Conservation (phyloP, 2,888 invertebrate species). For the Pelosia muscerda region DNA sequence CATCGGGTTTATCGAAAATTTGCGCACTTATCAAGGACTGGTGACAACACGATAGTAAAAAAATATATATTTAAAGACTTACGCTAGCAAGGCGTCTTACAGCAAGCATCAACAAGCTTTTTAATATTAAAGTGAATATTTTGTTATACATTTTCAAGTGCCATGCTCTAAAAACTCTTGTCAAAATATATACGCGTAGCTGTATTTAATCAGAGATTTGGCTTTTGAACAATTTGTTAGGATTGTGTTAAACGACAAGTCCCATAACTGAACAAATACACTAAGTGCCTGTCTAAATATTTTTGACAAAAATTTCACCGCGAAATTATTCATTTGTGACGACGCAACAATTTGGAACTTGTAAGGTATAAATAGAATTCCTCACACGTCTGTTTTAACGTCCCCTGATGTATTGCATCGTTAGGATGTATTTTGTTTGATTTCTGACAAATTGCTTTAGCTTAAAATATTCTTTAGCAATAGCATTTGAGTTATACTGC, state of each 20-base stretch:
- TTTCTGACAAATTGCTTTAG: background rate
- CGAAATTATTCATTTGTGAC: background rate
- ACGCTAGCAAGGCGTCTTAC: no score
- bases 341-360: background rate
- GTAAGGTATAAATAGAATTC: background rate
- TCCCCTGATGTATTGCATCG: background rate
- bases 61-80: no score
- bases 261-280: background rate
- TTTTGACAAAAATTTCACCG: background rate
- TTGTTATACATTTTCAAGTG: background rate
- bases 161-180: background rate
- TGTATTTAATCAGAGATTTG: background rate
- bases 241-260: background rate
- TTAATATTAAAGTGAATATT: background rate
- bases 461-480: background rate
- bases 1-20: no score
- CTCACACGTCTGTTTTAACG: background rate
- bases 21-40: no score
- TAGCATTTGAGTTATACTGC: background rate
- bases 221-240: background rate
- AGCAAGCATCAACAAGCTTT: background rate
- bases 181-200: background rate
- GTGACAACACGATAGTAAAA: no score
- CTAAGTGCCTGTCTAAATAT: no score
- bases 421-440: background rate